These are phyloP conservation scores for Rhegmatorhina hoffmannsi DNA, from an alignment of 2,113 vertebrate species.

Conservation along the genomic window DNA sequence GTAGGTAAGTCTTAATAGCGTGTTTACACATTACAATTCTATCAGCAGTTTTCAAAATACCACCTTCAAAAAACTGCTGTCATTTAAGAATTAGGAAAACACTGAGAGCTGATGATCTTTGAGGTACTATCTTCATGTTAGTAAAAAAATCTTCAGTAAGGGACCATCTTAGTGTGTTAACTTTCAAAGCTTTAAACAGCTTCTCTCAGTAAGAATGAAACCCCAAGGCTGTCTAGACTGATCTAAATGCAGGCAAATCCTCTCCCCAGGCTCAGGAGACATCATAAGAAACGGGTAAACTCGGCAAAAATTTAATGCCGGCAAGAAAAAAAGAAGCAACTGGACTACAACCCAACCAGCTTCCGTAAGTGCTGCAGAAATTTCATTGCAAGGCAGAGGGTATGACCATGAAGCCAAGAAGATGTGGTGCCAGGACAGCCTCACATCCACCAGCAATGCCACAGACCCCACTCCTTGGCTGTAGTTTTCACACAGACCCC, in stretches of 20 bases:
- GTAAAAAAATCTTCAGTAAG: not conserved
- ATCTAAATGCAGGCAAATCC: not conserved
- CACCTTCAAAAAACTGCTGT: not conserved
- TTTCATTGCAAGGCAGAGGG: not conserved
- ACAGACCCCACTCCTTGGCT: rapidly evolving
- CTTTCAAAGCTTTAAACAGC: not conserved
- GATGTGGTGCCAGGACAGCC: not conserved
- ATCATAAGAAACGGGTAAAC: not conserved
- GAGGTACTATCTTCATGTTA: not conserved
- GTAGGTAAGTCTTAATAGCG: not conserved
- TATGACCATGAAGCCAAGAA: not conserved
- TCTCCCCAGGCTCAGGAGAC: rapidly evolving
- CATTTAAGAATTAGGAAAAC: not conserved
- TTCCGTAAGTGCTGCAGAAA: not conserved
- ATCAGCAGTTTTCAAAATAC: not conserved
- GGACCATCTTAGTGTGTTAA: not conserved
- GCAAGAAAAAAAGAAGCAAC: not conserved
- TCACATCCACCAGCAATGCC: not conserved
- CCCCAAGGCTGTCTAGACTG: not conserved
- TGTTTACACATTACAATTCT: not conserved
- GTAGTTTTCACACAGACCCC: not conserved
- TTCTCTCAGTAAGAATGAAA: not conserved
- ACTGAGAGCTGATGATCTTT: not conserved
- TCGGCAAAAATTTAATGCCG: not conserved
- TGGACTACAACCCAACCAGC: not conserved